These are phyloP conservation scores for Thymelicus lineola DNA, from an alignment of 2,888 invertebrate genomes.

Conservation along the genomic window DNA sequence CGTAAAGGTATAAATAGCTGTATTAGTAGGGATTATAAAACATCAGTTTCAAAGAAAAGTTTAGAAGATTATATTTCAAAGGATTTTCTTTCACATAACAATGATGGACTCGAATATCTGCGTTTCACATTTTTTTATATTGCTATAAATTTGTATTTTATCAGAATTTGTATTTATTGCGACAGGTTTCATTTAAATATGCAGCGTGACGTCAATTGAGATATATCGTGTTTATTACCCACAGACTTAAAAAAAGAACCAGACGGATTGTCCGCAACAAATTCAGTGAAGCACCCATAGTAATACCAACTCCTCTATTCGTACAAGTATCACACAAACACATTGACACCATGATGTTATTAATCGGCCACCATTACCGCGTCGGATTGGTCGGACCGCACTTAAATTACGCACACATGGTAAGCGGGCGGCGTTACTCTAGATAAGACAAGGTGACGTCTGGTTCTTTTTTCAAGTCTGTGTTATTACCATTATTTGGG, in stretches of 20 bases:
- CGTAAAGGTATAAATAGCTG: neutral
- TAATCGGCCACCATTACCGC: too few relatives aligned
- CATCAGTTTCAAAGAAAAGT: neutral
- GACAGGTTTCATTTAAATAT: conserved; percentile 5
- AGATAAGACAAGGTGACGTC: too few relatives aligned
- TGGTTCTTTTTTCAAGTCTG: too few relatives aligned
- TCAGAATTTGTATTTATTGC: conserved; percentile 16
- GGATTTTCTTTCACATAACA: neutral
- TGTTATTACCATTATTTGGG: neutral
- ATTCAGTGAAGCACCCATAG: too few relatives aligned
- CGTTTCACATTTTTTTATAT: neutral
- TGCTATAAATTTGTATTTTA: conserved; percentile 16
- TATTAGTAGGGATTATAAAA: neutral
- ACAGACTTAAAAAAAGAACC: too few relatives aligned
- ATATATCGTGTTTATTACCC: conserved; percentile 18
- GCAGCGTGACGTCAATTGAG: conserved; percentile 11
- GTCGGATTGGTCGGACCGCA: too few relatives aligned
- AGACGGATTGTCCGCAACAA: too few relatives aligned
- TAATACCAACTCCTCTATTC: too few relatives aligned
- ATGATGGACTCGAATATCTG: neutral
- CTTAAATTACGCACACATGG: too few relatives aligned
- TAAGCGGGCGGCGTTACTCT: too few relatives aligned
- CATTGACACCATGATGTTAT: too few relatives aligned
- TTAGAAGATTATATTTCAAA: neutral
- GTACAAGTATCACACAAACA: too few relatives aligned